Evolutionary conservation across 2,113 vertebrate species (phyloP).

Genomic region (Odobenus rosmarus): DNA sequence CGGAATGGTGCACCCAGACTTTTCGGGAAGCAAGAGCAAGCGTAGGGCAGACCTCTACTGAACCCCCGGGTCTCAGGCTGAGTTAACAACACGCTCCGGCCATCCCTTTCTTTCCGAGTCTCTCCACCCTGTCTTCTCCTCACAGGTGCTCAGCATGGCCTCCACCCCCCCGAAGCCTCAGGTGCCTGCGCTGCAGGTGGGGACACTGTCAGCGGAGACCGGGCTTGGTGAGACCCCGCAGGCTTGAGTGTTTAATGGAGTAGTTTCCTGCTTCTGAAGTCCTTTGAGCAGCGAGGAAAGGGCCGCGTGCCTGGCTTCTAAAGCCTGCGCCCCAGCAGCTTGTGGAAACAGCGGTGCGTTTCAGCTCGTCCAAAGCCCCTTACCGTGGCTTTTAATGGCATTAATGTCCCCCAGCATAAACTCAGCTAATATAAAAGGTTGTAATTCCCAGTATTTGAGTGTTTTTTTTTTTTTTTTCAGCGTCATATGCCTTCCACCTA

Average conservation of each 20-base stretch:
- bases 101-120: fast-evolving
- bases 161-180: neutral
- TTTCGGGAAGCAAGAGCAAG: fast-evolving
- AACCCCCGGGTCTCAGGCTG: neutral
- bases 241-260: neutral
- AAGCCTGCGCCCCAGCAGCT: neutral
- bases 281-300: neutral
- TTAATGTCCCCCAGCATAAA: conserved; percentile 36
- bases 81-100: fast-evolving
- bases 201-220: neutral
- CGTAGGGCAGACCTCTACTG: fast-evolving
- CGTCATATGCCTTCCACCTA: neutral
- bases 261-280: neutral
- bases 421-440: neutral
- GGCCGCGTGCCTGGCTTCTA: neutral
- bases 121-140: neutral
- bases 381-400: neutral
- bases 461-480: neutral
- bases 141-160: fast-evolving
- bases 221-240: neutral
- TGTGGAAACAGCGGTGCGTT: neutral
- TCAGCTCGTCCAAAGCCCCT: neutral
- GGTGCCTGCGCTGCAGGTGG: fast-evolving
- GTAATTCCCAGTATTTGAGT: neutral
- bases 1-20: fast-evolving